Evolutionary conservation across 1,140 invertebrate genomes (phyloP), one percentile per base, ranked within the genome.

Genomic region (Xylocopa sonorina): DNA sequence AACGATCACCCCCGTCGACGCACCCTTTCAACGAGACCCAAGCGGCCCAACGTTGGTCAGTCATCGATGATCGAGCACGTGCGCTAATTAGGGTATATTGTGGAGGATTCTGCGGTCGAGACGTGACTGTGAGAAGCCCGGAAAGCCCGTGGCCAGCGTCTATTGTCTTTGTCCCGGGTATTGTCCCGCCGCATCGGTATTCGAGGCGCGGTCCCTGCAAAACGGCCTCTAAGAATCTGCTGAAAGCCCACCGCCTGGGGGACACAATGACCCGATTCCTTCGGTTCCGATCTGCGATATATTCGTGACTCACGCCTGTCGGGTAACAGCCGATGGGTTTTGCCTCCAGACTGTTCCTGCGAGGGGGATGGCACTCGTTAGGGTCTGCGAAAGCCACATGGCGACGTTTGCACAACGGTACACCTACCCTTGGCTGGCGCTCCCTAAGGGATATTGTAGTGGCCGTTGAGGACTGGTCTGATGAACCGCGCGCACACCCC

Each of bases 251-350:
- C 34, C 1, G 29, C 34, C n/a, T 62, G n/a, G 12, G 21, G 12
- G 12, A 0, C 38, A 27, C 60, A 43, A 10, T 63, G 60, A 43
- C 60, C 60, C 60, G 60, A 5, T 63, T 63, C n/a, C 32, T 38
- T 38, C 18, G 32, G 24, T 63, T 24, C 1, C 60, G 60, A 27
- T 41, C 34, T n/a, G 34, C 14, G 34, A 63, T 41, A 63, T 41
- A 63, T 63, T 43, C 60, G 34, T 63, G 60, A 63, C 14, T 63
- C 60, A 63, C 14, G n/a, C 18, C 14, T 41, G 34, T 43, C n/a
- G 34, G 5, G 32, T n/a, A 62, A 62, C 58, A 62, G 58, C 58
- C 32, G 7, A n/a, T n/a, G 12, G n/a, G 58, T 38, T 16, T n/a
- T 34, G 32, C 58, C 32, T n/a, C 4, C 9, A 0, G 21, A 21